Percentiles rank a stretch among this genome's conserved stretches.
These are phyloP conservation scores for Plodia interpunctella DNA, from an alignment of 1,140 invertebrate species.

Conservation along the genomic window DNA sequence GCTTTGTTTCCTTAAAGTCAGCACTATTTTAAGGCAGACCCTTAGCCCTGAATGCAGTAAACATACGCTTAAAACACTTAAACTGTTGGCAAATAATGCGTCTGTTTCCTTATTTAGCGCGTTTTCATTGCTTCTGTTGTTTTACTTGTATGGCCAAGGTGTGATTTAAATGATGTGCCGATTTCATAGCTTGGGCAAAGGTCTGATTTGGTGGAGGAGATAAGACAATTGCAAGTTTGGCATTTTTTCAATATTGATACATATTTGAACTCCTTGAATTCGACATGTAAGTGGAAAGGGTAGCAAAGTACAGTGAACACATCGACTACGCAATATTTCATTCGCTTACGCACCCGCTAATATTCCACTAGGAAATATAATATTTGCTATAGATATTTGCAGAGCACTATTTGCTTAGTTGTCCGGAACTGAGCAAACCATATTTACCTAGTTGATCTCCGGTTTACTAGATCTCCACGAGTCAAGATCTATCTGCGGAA, in stretches of 20 bases:
- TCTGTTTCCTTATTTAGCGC: background rate
- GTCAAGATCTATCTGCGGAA: background rate
- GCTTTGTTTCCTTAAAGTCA: background rate
- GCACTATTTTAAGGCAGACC: background rate
- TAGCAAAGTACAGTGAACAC: too few species aligned
- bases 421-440: background rate
- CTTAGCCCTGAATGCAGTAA: background rate
- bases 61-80: background rate
- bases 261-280: too few species aligned
- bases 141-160: too few species aligned
- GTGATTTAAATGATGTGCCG: too few species aligned
- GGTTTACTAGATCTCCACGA: background rate
- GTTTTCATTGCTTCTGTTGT: background rate
- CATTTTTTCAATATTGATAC: too few species aligned
- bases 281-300: background rate
- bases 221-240: too few species aligned
- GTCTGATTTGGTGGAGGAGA: too few species aligned
- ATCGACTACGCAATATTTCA: background rate
- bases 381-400: background rate
- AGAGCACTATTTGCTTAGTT: background rate
- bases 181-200: too few species aligned
- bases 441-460: background rate
- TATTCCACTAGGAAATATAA: background rate
- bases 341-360: background rate
- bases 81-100: background rate